Percentiles rank a stretch among this genome's conserved stretches.
These are phyloP conservation scores for Rutilus rutilus DNA, from an alignment of 2,113 vertebrate genomes.

Conservation along the genomic window DNA sequence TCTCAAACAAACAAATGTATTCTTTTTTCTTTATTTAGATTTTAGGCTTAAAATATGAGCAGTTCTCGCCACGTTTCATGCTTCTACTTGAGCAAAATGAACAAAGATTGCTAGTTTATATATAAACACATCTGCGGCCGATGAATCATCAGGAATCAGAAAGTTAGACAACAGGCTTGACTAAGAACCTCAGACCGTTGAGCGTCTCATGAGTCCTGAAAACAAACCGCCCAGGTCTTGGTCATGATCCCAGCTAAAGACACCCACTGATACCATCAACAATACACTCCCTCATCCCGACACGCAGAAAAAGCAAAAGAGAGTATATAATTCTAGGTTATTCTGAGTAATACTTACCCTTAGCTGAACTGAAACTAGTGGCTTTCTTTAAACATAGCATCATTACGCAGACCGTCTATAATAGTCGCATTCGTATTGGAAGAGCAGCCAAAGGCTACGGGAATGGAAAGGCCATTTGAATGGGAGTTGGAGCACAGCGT, in stretches of 20 bases:
- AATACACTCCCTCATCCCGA: constrained; percentile 16
- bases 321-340: constrained; percentile 35
- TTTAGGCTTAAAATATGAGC: neutral
- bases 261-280: constrained; percentile 40
- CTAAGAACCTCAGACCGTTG: neutral
- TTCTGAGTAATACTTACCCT: constrained; percentile 15
- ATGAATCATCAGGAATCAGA: constrained; percentile 24
- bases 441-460: neutral
- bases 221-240: constrained; percentile 39
- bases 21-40: neutral
- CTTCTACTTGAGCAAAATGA: neutral
- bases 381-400: constrained; percentile 36
- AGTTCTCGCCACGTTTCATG: neutral
- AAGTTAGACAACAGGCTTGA: constrained; percentile 21
- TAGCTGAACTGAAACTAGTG: constrained; percentile 9
- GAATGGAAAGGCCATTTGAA: constrained; percentile 9
- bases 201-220: constrained; percentile 13
- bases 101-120: neutral
- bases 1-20: neutral
- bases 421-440: neutral
- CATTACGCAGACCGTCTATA: neutral
- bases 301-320: constrained; percentile 6
- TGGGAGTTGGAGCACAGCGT: neutral
- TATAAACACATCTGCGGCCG: constrained; percentile 9
- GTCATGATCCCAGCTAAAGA: constrained; percentile 11